phyloP scores from a whole-genome alignment of 2,113 vertebrate genomes.

The Oreochromis niloticus region DNA sequence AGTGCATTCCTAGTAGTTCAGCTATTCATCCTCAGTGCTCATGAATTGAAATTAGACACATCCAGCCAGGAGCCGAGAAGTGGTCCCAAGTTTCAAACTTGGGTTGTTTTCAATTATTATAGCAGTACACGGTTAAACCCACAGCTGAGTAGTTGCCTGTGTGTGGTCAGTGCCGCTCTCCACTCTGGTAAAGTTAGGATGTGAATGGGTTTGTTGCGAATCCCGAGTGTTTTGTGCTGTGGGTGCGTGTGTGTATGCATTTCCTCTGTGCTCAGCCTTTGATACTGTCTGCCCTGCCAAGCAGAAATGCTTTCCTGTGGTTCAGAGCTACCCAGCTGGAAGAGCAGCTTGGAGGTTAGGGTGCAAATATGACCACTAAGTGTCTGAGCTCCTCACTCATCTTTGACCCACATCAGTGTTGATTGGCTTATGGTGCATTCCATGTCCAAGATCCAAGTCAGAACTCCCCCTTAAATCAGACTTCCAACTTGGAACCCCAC shows the following conservation, averaged over 20 bases:
- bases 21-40: background rate
- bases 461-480: background rate
- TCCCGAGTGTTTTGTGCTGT: conserved; percentile 16
- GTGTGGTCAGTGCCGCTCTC: conserved; percentile 6
- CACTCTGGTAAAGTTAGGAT: background rate
- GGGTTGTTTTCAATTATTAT: background rate
- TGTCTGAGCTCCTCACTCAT: conserved; percentile 4
- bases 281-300: conserved; percentile 25
- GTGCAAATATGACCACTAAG: conserved; percentile 11
- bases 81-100: background rate
- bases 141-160: background rate
- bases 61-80: conserved; percentile 5
- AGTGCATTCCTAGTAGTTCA: background rate
- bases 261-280: conserved; percentile 24
- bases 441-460: background rate
- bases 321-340: conserved; percentile 46
- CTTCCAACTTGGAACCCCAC: background rate
- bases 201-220: background rate
- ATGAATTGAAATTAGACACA: background rate
- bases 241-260: background rate
- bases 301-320: conserved; percentile 53
- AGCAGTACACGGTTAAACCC: background rate
- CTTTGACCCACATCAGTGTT: conserved; percentile 11
- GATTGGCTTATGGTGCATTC: background rate
- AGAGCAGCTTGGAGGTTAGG: conserved; percentile 26